Evolutionary conservation across 2,113 vertebrate species (phyloP).

Genomic region (Melanerpes aurifrons): DNA sequence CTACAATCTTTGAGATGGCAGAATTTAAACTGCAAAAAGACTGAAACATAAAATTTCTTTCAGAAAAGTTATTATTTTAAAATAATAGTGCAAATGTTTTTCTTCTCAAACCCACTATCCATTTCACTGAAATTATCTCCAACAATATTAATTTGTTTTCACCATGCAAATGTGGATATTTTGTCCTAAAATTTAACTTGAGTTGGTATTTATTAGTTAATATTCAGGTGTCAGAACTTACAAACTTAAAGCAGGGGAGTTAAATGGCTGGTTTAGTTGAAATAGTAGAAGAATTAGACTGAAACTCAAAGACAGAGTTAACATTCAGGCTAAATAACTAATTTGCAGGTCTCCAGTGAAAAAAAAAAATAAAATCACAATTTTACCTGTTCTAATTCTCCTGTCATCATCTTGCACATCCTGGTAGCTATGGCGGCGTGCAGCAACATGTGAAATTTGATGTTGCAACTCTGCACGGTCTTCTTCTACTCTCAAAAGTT

Average conservation of each 20-base stretch:
- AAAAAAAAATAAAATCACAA: neutral
- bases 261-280: neutral
- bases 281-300: neutral
- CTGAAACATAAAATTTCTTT: neutral
- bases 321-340: neutral
- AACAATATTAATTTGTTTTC: neutral
- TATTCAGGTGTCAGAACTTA: neutral
- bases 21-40: neutral
- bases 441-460: conserved; percentile 71
- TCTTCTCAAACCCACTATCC: neutral
- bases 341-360: neutral
- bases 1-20: neutral
- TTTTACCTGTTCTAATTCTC: conserved; percentile 72
- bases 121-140: neutral
- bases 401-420: conserved; percentile 76
- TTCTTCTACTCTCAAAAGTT: conserved; percentile 83
- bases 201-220: neutral
- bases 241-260: neutral
- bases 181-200: neutral
- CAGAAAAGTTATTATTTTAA: neutral
- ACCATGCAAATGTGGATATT: neutral
- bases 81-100: neutral
- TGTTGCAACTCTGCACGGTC: conserved; percentile 80
- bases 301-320: neutral
- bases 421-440: conserved; percentile 62